A percentile compares a stretch with the other conserved stretches of the same genome.
These are phyloP conservation scores for Epizoanthus scotinus DNA, from an alignment of 92 coral and sea anemone genomes.

Conservation along the genomic window DNA sequence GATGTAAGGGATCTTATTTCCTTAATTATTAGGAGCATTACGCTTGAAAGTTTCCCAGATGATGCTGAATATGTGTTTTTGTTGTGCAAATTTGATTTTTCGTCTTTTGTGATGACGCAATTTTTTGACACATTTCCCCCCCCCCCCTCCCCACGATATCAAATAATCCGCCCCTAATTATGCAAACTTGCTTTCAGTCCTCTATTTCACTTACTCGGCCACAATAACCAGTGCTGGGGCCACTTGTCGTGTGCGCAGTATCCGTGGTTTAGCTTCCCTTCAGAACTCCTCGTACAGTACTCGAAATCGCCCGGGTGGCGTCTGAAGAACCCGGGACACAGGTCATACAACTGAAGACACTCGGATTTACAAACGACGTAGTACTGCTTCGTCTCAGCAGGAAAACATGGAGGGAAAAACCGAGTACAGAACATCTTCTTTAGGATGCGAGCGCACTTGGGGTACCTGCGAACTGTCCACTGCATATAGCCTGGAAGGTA, in stretches of 20 bases:
- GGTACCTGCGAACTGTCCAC: slow-evolving; percentile 22
- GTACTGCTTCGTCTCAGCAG: slow-evolving; percentile 26
- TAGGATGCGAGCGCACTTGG: slow-evolving; percentile 13
- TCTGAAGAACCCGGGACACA: slow-evolving; percentile 29
- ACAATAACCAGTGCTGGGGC: slow-evolving; percentile 32
- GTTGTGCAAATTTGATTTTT: no score
- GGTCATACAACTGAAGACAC: neutral
- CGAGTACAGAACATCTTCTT: slow-evolving; percentile 12
- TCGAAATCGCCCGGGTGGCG: slow-evolving; percentile 16
- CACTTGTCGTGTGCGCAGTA: slow-evolving; percentile 36
- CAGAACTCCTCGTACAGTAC: slow-evolving; percentile 10
- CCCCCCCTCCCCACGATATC: no score
- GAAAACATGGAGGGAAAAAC: slow-evolving; percentile 25
- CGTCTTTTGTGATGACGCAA: no score
- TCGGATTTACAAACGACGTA: slow-evolving; percentile 14
- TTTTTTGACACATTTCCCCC: no score
- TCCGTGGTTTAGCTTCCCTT: neutral
- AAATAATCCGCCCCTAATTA: no score
- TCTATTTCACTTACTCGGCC: slow-evolving; percentile 30
- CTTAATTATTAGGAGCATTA: no score
- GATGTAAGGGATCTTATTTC: no score
- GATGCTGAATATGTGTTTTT: no score
- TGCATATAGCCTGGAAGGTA: slow-evolving; percentile 33
- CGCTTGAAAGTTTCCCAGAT: no score
- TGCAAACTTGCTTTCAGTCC: no score